phyloP scores from a whole-genome alignment of 30 jellyfish, hydroid and myxozoan species.

The Hydractinia echinata region DNA sequence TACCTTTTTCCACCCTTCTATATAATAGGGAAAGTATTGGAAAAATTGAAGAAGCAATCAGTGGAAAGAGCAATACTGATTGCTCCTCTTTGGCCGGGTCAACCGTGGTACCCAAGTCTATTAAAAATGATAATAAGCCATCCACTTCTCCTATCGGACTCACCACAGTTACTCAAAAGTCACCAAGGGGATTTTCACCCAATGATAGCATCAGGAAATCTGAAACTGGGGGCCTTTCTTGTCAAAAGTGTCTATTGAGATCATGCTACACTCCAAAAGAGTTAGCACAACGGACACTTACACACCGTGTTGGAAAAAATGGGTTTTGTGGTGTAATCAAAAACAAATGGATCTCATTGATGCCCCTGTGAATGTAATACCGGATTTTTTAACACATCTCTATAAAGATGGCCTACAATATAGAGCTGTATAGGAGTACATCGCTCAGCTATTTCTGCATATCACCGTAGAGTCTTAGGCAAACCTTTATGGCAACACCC shows the following conservation, averaged over 20 bases:
- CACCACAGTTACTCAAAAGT: neutral
- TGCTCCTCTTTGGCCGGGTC: slow-evolving; percentile 18
- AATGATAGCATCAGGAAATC: slow-evolving; percentile 2
- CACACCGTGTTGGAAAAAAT: no score
- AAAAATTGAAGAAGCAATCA: neutral
- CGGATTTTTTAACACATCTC: no score
- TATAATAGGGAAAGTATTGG: slow-evolving; percentile 27
- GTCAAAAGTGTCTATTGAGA: neutral
- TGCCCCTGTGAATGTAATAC: no score
- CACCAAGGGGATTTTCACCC: neutral
- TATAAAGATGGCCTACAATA: no score
- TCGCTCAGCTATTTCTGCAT: neutral
- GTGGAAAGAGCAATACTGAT: neutral
- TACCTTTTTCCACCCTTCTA: slow-evolving; percentile 22
- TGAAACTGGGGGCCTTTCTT: slow-evolving; percentile 8
- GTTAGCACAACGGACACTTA: neutral
- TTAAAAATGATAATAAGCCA: no score
- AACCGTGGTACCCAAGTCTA: slow-evolving; percentile 2
- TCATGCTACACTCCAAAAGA: slow-evolving; percentile 9
- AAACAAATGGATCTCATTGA: no score
- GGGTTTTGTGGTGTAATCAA: no score
- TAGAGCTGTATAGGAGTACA: neutral
- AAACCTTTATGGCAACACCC: slow-evolving; percentile 1
- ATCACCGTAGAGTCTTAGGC: neutral
- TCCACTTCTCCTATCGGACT: neutral